Conservation (phyloP, 1,140 invertebrate species). For the Drosophila oshimai region DNA sequence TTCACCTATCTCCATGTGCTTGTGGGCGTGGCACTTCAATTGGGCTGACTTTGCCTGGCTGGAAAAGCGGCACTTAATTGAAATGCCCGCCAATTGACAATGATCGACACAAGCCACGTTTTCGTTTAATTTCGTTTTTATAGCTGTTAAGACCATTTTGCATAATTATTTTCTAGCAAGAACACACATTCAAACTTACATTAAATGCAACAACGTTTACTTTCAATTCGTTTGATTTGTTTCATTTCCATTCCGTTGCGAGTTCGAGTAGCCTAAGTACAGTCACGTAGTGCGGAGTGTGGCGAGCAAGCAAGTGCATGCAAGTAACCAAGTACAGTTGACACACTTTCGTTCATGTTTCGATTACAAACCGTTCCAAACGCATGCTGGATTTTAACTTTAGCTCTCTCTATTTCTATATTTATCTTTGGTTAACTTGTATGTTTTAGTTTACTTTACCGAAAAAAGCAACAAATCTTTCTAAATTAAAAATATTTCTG, state of each 20-base stretch:
- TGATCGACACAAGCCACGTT: conserved; percentile 24
- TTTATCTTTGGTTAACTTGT: conserved; percentile 9
- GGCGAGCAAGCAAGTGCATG: conserved; percentile 47
- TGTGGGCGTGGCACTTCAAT: conserved; percentile 57
- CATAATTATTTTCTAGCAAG: conserved; percentile 44
- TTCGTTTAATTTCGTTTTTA: conserved; percentile 45
- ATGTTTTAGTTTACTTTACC: conserved; percentile 12
- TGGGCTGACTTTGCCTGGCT: conserved; percentile 63
- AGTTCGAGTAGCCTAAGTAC: conserved; percentile 48
- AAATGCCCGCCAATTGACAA: conserved; percentile 41
- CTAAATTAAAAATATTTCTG: conserved; percentile 49
- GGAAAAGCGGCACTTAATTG: conserved; percentile 73
- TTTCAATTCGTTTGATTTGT: conserved; percentile 53
- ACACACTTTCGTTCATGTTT: conserved; percentile 17
- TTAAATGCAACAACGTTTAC: conserved; percentile 71
- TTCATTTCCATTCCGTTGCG: conserved; percentile 63
- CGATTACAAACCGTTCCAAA: conserved; percentile 2
- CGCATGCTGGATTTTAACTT: conserved; percentile 28
- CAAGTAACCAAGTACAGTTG: conserved; percentile 46
- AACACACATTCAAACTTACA: conserved; percentile 46
- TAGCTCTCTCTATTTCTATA: conserved; percentile 2
- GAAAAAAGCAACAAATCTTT: conserved; percentile 12
- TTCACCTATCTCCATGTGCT: conserved; percentile 26
- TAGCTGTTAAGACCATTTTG: conserved; percentile 62
- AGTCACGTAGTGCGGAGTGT: conserved; percentile 50